Evolutionary conservation across 2,113 vertebrate species (phyloP), one percentile per base, ranked within the genome.

Genomic region (Numida meleagris): DNA sequence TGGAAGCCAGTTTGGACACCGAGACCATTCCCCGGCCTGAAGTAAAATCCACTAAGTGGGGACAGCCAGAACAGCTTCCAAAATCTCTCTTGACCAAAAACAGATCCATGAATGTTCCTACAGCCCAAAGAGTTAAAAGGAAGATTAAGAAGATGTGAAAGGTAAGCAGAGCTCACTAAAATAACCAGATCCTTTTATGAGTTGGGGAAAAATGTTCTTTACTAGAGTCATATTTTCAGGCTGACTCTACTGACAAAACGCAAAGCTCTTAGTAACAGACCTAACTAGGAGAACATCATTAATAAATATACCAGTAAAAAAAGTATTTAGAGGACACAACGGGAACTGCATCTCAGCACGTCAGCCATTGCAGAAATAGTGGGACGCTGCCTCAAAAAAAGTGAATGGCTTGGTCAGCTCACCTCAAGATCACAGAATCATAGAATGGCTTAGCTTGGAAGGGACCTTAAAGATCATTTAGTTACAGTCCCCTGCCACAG

Each of bases 71-170:
- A 70, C n/a, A 66, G 14, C 29, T 67, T 80, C 34, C 10, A 40
- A 77, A 70, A 17, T 45, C n/a, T 25, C 6, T 57, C 45, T 17
- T 48, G 29, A 78, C 45, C 6, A 18, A 62, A 62, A 86, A 59
- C 27, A n/a, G 10, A 83, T 4, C 38, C 34, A 65, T 7, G 16
- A 4, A 62, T 0, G 1, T 1, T 0, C 12, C 31, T 1, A 55
- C 6, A 68, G 57, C 10, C 6, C 12, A 6, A 33, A 42, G 20
- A 27, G 11, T 1, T 71, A 48, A 68, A 58, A 65, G 24, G 14
- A 77, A 3, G 4, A 9, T 24, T 33, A 83, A 80, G 68, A 43
- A 40, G 45, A 90, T 51, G 25, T 29, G 81, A 38, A 77, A 62
- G 5, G 14, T 78, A 17, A 90, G 17, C 17, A 90, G 55, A 40